Percentiles rank a stretch among this genome's conserved stretches.
These are phyloP conservation scores for Eutrigla gurnardus DNA, from an alignment of 2,797 vertebrate genomes.

Conservation along the genomic window DNA sequence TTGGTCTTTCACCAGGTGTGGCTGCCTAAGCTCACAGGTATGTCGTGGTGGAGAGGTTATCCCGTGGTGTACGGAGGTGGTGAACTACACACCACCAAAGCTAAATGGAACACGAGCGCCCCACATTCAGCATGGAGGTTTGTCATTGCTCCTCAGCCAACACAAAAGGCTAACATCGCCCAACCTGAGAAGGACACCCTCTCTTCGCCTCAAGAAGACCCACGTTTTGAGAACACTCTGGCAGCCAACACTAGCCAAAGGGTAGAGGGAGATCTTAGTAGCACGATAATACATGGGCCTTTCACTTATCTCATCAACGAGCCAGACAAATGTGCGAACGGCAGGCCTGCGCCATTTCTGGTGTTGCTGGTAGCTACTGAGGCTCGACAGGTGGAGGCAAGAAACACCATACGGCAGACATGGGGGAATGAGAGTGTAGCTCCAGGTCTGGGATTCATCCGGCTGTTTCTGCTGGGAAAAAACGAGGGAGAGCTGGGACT, in stretches of 20 bases:
- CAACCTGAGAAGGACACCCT: slow-evolving; percentile 75
- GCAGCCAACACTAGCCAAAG: slow-evolving; percentile 87
- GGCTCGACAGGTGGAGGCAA: slow-evolving; percentile 90
- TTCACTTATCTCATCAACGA: slow-evolving; percentile 93
- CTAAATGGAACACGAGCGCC: slow-evolving; percentile 84
- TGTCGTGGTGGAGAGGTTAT: slow-evolving; percentile 81
- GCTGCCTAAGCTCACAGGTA: slow-evolving; percentile 83
- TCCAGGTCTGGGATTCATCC: slow-evolving; percentile 83
- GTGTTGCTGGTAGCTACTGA: slow-evolving; percentile 93
- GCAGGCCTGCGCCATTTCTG: slow-evolving; percentile 84
- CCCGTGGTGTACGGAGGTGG: slow-evolving; percentile 84
- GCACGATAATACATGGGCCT: slow-evolving; percentile 78
- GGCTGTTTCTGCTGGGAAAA: slow-evolving; percentile 92
- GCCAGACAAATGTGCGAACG: slow-evolving; percentile 88
- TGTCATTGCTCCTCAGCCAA: slow-evolving; percentile 78
- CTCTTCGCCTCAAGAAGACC: slow-evolving; percentile 76
- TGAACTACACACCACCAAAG: slow-evolving; percentile 76
- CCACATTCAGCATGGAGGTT: slow-evolving; percentile 84
- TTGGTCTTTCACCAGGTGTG: slow-evolving; percentile 90
- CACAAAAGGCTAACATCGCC: slow-evolving; percentile 78
- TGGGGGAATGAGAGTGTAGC: slow-evolving; percentile 94
- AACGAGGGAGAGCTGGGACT: slow-evolving; percentile 75
- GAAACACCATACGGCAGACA: slow-evolving; percentile 94
- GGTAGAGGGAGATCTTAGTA: slow-evolving; percentile 72
- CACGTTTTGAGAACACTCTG: slow-evolving; percentile 79